A percentile compares a stretch with the other conserved stretches of the same genome.
These are phyloP conservation scores for Suricata suricatta DNA, from an alignment of 2,113 vertebrate genomes.

Conservation along the genomic window DNA sequence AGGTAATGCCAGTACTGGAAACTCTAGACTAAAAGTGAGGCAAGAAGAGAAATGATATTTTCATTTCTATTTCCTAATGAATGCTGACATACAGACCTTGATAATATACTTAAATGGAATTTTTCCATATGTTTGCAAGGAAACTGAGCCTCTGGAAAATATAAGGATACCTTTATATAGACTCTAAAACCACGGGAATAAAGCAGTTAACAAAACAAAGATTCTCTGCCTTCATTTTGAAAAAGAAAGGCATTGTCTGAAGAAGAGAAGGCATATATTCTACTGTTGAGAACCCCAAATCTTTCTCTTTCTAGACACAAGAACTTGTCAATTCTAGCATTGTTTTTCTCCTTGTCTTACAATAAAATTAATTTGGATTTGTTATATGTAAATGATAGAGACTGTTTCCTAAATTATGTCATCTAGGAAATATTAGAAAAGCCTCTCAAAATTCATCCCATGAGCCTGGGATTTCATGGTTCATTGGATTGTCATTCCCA, in stretches of 20 bases:
- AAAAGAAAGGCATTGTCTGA: neutral
- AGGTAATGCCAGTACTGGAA: neutral
- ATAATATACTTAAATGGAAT: neutral
- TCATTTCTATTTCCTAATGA: conserved; percentile 24
- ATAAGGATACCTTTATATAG: neutral
- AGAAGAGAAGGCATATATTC: neutral
- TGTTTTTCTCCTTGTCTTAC: conserved; percentile 14
- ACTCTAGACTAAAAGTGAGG: conserved; percentile 30
- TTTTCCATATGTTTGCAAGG: neutral
- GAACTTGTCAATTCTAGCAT: neutral
- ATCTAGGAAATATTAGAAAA: neutral
- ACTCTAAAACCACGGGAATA: neutral
- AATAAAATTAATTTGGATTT: conserved; percentile 1
- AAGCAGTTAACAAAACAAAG: neutral
- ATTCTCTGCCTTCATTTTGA: neutral
- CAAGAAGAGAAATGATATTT: neutral
- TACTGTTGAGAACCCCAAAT: neutral
- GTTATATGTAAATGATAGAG: neutral
- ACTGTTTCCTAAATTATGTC: neutral
- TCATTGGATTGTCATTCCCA: neutral
- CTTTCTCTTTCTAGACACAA: neutral
- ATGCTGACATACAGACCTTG: neutral
- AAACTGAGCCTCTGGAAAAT: neutral
- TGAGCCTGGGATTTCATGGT: neutral
- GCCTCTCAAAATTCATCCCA: neutral